phyloP scores from a whole-genome alignment of 2,797 vertebrate genomes.

The Jordanella pulchra region DNA sequence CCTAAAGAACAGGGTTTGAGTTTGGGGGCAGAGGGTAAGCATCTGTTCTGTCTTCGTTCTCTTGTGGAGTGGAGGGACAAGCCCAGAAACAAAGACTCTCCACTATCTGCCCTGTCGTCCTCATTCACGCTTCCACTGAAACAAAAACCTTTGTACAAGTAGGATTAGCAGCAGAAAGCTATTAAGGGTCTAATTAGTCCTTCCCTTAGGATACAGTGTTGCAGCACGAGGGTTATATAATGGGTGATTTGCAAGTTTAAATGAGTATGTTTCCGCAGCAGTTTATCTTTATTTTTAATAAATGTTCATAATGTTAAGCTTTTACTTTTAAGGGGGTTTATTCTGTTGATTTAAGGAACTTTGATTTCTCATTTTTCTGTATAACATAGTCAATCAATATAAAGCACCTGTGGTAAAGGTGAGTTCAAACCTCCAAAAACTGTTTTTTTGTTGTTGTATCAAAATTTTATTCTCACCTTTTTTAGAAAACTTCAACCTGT shows the following conservation, averaged over 20 bases:
- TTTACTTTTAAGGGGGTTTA: slow-evolving; percentile 2
- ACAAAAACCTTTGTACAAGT: slow-evolving; percentile 42
- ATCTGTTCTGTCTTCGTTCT: slow-evolving; percentile 44
- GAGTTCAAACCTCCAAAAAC: neutral
- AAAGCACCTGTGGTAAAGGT: neutral
- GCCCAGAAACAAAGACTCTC: slow-evolving; percentile 46
- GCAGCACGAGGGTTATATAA: slow-evolving; percentile 36
- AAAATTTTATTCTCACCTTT: neutral
- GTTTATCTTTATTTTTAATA: neutral
- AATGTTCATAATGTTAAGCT: slow-evolving; percentile 1
- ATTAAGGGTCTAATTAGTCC: slow-evolving; percentile 58
- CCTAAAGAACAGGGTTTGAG: slow-evolving; percentile 6
- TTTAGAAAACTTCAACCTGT: neutral
- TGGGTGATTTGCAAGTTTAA: slow-evolving; percentile 27
- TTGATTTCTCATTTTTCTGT: neutral
- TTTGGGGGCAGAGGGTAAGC: slow-evolving; percentile 27
- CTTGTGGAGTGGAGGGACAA: slow-evolving; percentile 43
- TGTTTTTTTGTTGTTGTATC: too few species aligned
- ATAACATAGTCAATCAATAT: neutral
- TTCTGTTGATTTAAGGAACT: neutral
- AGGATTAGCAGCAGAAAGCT: slow-evolving; percentile 34
- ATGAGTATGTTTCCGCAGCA: slow-evolving; percentile 7
- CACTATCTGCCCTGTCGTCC: slow-evolving; percentile 39
- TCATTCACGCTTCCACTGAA: slow-evolving; percentile 47
- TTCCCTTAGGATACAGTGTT: slow-evolving; percentile 33